These are phyloP conservation scores for Tetragnatha versicolor DNA, from an alignment of 1,140 invertebrate genomes.

Conservation along the genomic window DNA sequence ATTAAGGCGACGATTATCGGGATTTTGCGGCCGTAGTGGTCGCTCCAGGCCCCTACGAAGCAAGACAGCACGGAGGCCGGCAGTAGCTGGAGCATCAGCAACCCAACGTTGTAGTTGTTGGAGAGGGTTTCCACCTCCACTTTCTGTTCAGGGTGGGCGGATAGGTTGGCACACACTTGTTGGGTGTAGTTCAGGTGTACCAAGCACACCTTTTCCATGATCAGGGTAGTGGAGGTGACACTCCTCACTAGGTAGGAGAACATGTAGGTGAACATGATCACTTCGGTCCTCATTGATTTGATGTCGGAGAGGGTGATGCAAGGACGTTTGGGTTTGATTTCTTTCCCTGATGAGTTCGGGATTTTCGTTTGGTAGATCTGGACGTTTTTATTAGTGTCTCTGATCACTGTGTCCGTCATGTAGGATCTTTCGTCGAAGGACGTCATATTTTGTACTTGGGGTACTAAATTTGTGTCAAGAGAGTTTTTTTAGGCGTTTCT, in stretches of 20 bases:
- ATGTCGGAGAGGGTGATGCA: background rate
- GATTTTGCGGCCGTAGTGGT: background rate
- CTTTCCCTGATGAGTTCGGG: too few relatives aligned
- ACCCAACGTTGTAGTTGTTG: slow-evolving; percentile 2
- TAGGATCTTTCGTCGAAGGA: too few relatives aligned
- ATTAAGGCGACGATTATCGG: background rate
- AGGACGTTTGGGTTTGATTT: too few relatives aligned
- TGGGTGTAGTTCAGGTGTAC: background rate
- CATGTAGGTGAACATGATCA: slow-evolving; percentile 25
- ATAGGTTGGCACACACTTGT: background rate
- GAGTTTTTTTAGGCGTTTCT: too few relatives aligned
- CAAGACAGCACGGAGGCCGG: background rate
- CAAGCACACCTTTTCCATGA: slow-evolving; percentile 7
- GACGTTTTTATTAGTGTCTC: too few relatives aligned
- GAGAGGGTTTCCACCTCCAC: background rate
- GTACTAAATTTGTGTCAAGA: too few relatives aligned
- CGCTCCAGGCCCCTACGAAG: slow-evolving; percentile 27
- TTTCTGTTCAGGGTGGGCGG: background rate
- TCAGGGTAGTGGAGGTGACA: background rate
- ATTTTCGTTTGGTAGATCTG: too few relatives aligned
- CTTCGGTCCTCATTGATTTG: slow-evolving; percentile 18
- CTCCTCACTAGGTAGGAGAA: background rate
- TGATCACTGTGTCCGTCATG: too few relatives aligned
- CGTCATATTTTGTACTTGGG: too few relatives aligned
- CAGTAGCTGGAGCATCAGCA: background rate